Percentiles rank a stretch among this genome's conserved stretches.
Conservation (phyloP, 2,888 invertebrate species). For the Drosophila sordidula region DNA sequence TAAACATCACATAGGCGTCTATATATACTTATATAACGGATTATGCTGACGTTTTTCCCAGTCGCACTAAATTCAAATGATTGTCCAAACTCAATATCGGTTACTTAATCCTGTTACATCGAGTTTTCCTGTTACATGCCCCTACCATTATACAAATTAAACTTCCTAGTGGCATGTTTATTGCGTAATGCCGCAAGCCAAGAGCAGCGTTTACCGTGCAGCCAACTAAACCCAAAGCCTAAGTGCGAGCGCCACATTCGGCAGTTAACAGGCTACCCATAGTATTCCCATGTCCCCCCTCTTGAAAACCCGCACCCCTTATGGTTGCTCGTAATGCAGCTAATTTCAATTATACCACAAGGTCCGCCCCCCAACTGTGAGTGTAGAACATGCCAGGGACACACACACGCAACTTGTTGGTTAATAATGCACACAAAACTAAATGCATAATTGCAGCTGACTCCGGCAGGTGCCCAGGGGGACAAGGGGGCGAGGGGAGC, state of each 20-base stretch:
- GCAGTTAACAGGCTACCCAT: slow-evolving; percentile 22
- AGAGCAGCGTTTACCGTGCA: slow-evolving; percentile 35
- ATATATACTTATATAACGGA: too few relatives aligned
- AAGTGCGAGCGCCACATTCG: slow-evolving; percentile 33
- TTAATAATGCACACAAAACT: slow-evolving; percentile 80
- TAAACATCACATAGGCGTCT: too few relatives aligned
- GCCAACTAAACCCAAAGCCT: slow-evolving; percentile 39
- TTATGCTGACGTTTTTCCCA: too few relatives aligned
- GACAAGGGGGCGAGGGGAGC: neutral
- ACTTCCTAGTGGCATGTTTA: slow-evolving; percentile 22
- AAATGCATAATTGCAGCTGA: slow-evolving; percentile 76
- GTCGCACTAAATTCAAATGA: too few relatives aligned
- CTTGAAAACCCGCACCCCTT: too few relatives aligned
- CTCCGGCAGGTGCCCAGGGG: neutral
- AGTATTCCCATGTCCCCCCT: neutral
- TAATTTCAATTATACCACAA: slow-evolving; percentile 78
- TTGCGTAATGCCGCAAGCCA: slow-evolving; percentile 36
- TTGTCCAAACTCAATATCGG: too few relatives aligned
- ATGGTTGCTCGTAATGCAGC: slow-evolving; percentile 43
- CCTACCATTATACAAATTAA: neutral
- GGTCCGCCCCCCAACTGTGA: slow-evolving; percentile 26
- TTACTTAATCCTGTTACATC: too few relatives aligned
- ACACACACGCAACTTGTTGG: slow-evolving; percentile 66
- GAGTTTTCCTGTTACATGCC: neutral
- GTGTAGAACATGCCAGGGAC: slow-evolving; percentile 29